A percentile compares a stretch with the other conserved stretches of the same genome.
These are phyloP conservation scores for Melanerpes formicivorus DNA, from an alignment of 2,113 vertebrate genomes.

Conservation along the genomic window DNA sequence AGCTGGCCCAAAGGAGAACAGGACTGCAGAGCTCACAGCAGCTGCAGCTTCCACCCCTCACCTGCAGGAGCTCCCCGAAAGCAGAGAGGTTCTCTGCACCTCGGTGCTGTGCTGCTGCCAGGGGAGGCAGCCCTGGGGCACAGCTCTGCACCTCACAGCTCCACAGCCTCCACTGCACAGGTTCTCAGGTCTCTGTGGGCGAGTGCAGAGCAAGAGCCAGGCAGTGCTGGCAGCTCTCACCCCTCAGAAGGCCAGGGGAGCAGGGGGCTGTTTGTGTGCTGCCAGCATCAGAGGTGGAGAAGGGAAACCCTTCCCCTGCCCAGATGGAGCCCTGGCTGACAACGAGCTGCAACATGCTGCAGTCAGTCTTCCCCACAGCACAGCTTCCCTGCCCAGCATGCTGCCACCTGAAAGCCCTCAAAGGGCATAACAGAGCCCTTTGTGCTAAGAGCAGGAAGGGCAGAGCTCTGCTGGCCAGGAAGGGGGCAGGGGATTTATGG, in stretches of 20 bases:
- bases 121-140: too few species aligned
- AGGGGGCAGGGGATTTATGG: not conserved
- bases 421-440: slow-evolving; percentile 59
- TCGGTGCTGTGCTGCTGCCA: too few species aligned
- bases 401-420: slow-evolving; percentile 58
- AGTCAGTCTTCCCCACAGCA: not conserved
- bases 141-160: not conserved
- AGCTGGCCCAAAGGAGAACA: not conserved
- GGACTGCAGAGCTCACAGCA: not conserved
- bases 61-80: not conserved
- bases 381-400: not conserved
- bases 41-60: not conserved
- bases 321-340: not conserved
- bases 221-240: not conserved
- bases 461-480: slow-evolving; percentile 34
- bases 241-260: not conserved
- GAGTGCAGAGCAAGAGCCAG: not conserved
- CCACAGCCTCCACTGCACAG: not conserved
- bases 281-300: not conserved
- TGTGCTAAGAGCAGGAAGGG: slow-evolving; percentile 58
- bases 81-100: not conserved
- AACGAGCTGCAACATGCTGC: not conserved
- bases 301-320: not conserved
- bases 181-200: not conserved
- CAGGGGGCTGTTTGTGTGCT: not conserved